Base-by-base conservation (phyloP, 2,113 vertebrate species). In the Blennius ocellaris region DNA sequence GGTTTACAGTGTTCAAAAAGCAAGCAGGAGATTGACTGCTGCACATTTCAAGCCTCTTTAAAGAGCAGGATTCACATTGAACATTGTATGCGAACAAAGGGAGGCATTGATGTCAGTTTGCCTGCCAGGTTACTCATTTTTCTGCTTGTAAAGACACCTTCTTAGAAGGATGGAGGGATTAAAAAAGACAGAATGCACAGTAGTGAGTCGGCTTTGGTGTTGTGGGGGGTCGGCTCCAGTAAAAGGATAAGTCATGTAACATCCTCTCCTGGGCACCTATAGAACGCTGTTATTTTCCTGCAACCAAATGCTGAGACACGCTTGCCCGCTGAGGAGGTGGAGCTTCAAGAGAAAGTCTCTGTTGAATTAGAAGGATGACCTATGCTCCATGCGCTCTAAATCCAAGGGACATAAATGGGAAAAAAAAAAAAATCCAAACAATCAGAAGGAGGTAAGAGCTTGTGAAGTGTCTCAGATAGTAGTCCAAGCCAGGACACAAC, bases 401-500 rank as follows among this genome's bases (percentile, higher is more conserved):
- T 36, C 36, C 5, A 16, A 63, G 8, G 57, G 56, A 17, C 40
- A 50, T 44, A 12, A 69, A 17, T 45, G 14, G n/a, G n/a, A n/a
- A n/a, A n/a, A n/a, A 44, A 47, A 56, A 16, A 30, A 49, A n/a
- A 62, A 65, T 76, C 59, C 66, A 58, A 59, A 61, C 71, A 53
- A 48, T 38, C 53, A 12, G 11, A 11, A 45, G 44, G 11, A 45
- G 44, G 21, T 30, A 30, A 30, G 21, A 30, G 21, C 4, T 30
- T 30, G 21, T 30, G 16, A 49, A 1, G n/a, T 38, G 49, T 60
- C 61, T 45, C 43, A 7, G 52, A 63, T 21, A 41, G 2, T 21
- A 30, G 15, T 67, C 55, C 51, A 16, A 41, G 36, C 21, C 53
- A 49, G 41, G 45, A 63, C 15, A 48, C 11, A 70, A 40, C n/a